A percentile compares a stretch with the other conserved stretches of the same genome.
These are phyloP conservation scores for Cercocebus atys DNA, from an alignment of 2,113 vertebrate species.

Conservation along the genomic window DNA sequence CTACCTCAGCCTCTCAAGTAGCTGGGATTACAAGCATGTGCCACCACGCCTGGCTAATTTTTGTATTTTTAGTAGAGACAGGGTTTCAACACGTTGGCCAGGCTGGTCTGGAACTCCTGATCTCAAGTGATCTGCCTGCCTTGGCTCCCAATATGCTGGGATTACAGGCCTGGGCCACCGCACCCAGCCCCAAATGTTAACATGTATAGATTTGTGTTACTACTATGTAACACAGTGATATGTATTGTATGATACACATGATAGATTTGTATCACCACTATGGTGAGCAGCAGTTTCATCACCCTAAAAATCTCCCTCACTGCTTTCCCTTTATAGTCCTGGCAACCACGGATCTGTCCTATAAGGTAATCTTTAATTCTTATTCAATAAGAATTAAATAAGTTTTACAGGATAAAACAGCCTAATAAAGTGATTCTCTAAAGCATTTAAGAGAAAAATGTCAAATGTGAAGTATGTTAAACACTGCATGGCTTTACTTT, in stretches of 20 bases:
- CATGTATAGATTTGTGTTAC: not conserved
- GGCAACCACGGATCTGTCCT: not conserved
- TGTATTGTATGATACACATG: not conserved
- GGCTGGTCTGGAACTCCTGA: no score
- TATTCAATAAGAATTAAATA: not conserved
- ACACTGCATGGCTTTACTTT: not conserved
- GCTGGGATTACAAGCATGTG: no score
- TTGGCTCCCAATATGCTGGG: no score
- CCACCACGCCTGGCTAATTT: no score
- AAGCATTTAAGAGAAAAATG: slow-evolving; percentile 47
- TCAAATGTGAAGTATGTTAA: not conserved
- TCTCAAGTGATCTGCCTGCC: no score
- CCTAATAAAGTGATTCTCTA: slow-evolving; percentile 11
- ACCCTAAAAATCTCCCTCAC: not conserved
- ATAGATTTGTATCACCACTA: not conserved
- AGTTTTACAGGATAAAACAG: not conserved
- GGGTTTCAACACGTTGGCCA: no score
- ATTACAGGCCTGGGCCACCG: no score
- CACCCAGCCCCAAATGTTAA: not conserved
- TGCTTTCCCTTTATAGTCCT: not conserved
- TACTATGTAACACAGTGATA: not conserved
- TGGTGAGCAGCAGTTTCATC: not conserved
- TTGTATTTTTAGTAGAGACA: no score
- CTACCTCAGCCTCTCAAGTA: no score
- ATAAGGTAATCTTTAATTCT: not conserved